Evolutionary conservation across 1,140 invertebrate species (phyloP), one percentile per base, ranked within the genome.

Genomic region (Amphibalanus amphitrite): DNA sequence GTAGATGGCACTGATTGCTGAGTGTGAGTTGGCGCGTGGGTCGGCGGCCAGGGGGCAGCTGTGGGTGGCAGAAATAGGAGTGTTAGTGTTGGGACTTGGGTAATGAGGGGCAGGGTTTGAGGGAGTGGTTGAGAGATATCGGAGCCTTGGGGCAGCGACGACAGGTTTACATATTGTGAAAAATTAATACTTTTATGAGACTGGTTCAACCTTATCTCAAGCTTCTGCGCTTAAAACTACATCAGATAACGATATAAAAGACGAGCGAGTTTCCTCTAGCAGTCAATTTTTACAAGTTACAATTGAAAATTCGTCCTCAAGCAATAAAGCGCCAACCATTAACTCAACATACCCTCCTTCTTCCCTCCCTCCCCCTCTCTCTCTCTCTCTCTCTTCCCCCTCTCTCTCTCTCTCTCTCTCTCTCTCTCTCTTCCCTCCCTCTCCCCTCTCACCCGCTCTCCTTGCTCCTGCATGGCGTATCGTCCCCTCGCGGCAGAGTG

Each of bases 1-100:
- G 67, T 83, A 83, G 74, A 81, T 79, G 75, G 77, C 74, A 74
- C 77, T 79, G 70, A 78, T 76, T 70, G 77, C 82, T 71, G 90
- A 87, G 68, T 86, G 85, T 71, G 88, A 86, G 79, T 91, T 93
- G 0, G 89, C 87, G 40, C 91, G 80, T 0, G 91, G 78, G 29
- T 85, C 82, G 15, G 80, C 81, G 69, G 84, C 80, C 73, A 82
- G 79, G 77, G 86, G 86, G 75, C 85, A 86, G 70, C 78, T 79
- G 70, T 0, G n/a, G 17, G 17, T 1, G 47, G 38, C 38, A 38
- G 38, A 38, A 17, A 6, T 38, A n/a, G n/a, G n/a, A n/a, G n/a
- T n/a, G n/a, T n/a, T n/a, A n/a, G n/a, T n/a, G n/a, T n/a, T n/a
- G n/a, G 10, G 6, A 65, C 10, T 65, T 8, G 10, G 64, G 64